Conservation (phyloP, 2,797 vertebrate genomes). For the Notamacropus eugenii region DNA sequence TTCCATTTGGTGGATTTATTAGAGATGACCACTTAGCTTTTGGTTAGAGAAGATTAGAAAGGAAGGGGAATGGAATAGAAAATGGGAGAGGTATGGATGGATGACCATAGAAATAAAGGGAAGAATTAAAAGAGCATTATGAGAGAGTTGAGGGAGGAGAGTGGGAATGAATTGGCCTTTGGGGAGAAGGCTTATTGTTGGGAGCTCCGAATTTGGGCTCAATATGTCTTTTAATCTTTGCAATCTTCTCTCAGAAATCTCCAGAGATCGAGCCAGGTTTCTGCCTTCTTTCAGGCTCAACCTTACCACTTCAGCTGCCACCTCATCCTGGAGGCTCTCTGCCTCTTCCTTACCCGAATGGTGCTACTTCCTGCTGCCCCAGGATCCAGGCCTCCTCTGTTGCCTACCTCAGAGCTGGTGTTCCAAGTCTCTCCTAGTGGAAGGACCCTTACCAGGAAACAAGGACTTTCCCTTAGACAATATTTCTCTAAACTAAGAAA, state of each 20-base stretch:
- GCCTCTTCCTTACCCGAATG: constrained; percentile 65
- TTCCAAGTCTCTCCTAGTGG: constrained; percentile 28
- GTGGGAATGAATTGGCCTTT: neutral
- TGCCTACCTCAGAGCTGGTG: constrained; percentile 33
- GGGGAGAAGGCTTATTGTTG: neutral
- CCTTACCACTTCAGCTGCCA: constrained; percentile 36
- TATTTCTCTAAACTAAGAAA: constrained; percentile 10
- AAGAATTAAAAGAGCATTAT: neutral
- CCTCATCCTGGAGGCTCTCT: constrained; percentile 53
- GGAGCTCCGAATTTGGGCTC: neutral
- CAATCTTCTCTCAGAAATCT: constrained; percentile 48
- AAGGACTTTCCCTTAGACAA: constrained; percentile 25
- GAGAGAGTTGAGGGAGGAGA: neutral
- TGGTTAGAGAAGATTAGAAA: neutral
- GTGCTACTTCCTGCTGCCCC: constrained; percentile 64
- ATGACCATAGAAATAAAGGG: neutral
- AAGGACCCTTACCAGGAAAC: constrained; percentile 13
- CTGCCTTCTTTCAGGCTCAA: constrained; percentile 23
- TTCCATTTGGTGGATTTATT: neutral
- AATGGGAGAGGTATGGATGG: neutral
- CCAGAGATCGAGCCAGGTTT: constrained; percentile 14
- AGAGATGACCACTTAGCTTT: neutral
- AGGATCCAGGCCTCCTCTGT: constrained; percentile 63
- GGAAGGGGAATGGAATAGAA: neutral
- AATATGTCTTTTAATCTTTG: constrained; percentile 30